Conservation (phyloP, 1,140 invertebrate genomes). For the Caenorhabditis tropicalis region DNA sequence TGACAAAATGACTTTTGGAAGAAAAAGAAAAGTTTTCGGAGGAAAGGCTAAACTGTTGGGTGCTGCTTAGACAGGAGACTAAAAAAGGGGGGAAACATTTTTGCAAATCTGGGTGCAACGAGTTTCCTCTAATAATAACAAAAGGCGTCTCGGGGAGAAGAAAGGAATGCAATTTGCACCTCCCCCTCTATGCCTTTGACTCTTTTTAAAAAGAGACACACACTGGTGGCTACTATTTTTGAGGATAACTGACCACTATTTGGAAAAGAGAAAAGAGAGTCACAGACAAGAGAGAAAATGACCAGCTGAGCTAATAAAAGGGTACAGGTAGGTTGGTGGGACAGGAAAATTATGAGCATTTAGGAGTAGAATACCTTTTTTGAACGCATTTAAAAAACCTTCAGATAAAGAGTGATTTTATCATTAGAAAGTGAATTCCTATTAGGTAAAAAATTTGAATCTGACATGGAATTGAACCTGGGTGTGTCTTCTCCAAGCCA, state of each 20-base stretch:
- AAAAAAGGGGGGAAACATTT: no score
- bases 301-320: no score
- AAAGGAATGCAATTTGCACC: background rate
- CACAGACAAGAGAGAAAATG: background rate
- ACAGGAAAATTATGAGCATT: no score
- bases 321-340: no score
- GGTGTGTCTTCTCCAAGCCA: background rate
- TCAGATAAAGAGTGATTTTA: no score
- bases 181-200: background rate
- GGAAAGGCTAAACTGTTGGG: no score
- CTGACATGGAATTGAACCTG: background rate
- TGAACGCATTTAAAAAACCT: no score
- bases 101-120: no score
- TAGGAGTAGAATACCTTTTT: no score
- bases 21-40: background rate
- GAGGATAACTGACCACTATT: background rate
- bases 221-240: background rate
- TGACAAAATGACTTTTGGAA: background rate
- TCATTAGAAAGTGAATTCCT: no score
- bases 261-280: constrained; percentile 45
- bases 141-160: background rate
- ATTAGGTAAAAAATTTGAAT: background rate
- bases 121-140: no score
- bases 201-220: background rate
- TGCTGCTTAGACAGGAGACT: no score